Percentiles rank a stretch among this genome's conserved stretches.
phyloP scores from a whole-genome alignment of 2,888 invertebrate genomes.

The Hololepta plana region DNA sequence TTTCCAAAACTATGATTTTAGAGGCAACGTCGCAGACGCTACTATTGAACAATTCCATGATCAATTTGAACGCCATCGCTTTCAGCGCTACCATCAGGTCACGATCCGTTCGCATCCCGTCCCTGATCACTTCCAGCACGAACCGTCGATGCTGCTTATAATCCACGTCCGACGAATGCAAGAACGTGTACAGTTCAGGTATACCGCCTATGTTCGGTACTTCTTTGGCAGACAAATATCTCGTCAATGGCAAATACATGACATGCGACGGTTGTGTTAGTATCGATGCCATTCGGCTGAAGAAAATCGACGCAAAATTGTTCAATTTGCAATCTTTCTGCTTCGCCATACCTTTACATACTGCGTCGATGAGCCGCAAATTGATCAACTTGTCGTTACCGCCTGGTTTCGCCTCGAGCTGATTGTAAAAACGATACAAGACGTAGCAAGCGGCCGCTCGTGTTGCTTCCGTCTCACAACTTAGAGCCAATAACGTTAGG shows the following conservation, averaged over 20 bases:
- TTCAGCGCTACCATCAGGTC: conserved; percentile 60
- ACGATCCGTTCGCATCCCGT: conserved; percentile 55
- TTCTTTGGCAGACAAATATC: conserved; percentile 41
- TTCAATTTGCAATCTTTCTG: conserved; percentile 19
- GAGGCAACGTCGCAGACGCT: conserved; percentile 38
- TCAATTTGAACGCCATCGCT: conserved; percentile 57
- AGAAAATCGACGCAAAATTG: conserved; percentile 39
- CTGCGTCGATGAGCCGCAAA: conserved; percentile 44
- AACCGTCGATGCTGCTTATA: conserved; percentile 51
- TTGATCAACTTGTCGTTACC: conserved; percentile 49
- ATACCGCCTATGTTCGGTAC: conserved; percentile 56
- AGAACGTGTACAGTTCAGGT: conserved; percentile 76
- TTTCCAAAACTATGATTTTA: conserved; percentile 46
- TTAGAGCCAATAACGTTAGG: conserved; percentile 49
- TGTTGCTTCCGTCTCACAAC: conserved; percentile 44
- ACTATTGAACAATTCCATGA: conserved; percentile 52
- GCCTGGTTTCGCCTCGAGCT: conserved; percentile 46
- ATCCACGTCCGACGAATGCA: conserved; percentile 61
- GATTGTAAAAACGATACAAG: conserved; percentile 52
- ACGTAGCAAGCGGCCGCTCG: conserved; percentile 57
- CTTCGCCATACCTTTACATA: conserved; percentile 41
- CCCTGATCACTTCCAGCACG: conserved; percentile 56
- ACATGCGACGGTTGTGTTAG: conserved; percentile 57
- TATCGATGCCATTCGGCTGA: conserved; percentile 50
- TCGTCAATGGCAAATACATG: conserved; percentile 51